Percentiles rank a stretch among this genome's conserved stretches.
phyloP scores from a whole-genome alignment of 1,140 invertebrate species.

The Drosophila serrata region DNA sequence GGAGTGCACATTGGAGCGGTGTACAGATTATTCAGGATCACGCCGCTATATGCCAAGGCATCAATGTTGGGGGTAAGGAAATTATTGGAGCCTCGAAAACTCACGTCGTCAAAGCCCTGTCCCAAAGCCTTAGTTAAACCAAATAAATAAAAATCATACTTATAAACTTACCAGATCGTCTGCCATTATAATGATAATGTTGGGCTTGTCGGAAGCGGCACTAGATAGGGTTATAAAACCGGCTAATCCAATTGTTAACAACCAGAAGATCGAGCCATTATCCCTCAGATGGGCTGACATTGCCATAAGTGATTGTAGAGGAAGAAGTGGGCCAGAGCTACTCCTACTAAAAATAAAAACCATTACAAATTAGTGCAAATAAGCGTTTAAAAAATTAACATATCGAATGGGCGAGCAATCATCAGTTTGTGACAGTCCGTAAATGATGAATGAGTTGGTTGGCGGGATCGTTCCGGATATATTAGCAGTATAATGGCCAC shows the following conservation, averaged over 20 bases:
- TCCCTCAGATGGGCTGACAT: slow-evolving; percentile 21
- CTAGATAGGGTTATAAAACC: not conserved
- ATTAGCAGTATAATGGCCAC: slow-evolving; percentile 10
- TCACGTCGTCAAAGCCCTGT: slow-evolving; percentile 94
- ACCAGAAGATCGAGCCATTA: slow-evolving; percentile 12
- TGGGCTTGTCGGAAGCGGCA: slow-evolving; percentile 70
- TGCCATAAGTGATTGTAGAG: slow-evolving; percentile 10
- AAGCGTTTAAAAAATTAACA: slow-evolving; percentile 30
- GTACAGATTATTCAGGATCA: slow-evolving; percentile 92
- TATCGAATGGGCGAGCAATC: slow-evolving; percentile 16
- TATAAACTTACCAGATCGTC: slow-evolving; percentile 87
- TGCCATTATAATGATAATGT: slow-evolving; percentile 88
- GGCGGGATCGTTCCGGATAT: slow-evolving; percentile 31
- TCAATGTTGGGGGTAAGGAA: slow-evolving; percentile 95
- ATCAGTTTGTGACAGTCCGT: slow-evolving; percentile 16
- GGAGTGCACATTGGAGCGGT: slow-evolving; percentile 92
- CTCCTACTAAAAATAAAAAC: slow-evolving; percentile 7
- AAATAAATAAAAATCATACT: not conserved
- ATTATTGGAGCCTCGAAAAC: slow-evolving; percentile 94
- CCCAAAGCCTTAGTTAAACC: not conserved
- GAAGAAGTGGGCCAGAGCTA: slow-evolving; percentile 28
- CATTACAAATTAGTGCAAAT: slow-evolving; percentile 29
- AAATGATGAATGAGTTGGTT: slow-evolving; percentile 31
- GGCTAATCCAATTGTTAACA: slow-evolving; percentile 24
- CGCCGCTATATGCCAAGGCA: slow-evolving; percentile 91